Percentiles rank a stretch among this genome's conserved stretches.
These are phyloP conservation scores for Nasonia oneida DNA, from an alignment of 2,888 invertebrate genomes.

Conservation along the genomic window DNA sequence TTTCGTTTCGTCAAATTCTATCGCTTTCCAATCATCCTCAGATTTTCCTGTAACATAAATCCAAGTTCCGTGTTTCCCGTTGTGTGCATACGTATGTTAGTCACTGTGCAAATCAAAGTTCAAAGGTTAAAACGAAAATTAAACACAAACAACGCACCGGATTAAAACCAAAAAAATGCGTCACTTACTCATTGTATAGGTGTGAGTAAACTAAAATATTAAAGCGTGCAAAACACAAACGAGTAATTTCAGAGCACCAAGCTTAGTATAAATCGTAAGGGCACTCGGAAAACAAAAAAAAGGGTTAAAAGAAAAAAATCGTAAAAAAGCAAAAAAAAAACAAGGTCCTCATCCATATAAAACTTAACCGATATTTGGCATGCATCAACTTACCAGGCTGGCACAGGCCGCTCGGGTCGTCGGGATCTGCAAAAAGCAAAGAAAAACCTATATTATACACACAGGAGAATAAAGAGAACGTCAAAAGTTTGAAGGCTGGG, in stretches of 20 bases:
- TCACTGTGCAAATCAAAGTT: not conserved
- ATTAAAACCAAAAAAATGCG: not conserved
- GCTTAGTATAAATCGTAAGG: not conserved
- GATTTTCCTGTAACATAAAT: not conserved
- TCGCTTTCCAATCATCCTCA: not conserved
- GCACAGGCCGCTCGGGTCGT: not conserved
- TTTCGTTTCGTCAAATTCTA: not conserved
- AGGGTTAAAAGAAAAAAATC: not conserved
- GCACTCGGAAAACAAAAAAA: not conserved
- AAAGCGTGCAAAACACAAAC: not conserved
- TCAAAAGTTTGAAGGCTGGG: not conserved
- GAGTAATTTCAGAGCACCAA: not conserved
- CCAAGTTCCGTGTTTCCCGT: not conserved
- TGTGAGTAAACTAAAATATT: not conserved
- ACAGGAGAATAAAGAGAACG: slow-evolving; percentile 11
- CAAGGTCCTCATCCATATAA: not conserved
- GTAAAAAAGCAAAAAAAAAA: not conserved
- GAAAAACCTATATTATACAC: not conserved
- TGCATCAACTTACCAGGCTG: slow-evolving; percentile 45
- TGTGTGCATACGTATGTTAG: not conserved
- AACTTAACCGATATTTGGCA: slow-evolving; percentile 36
- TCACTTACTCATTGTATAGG: not conserved
- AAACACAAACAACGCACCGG: not conserved
- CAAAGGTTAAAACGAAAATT: not conserved
- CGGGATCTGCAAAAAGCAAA: slow-evolving; percentile 17